These are phyloP conservation scores for Synanthedon tipuliformis DNA, from an alignment of 2,888 invertebrate genomes.

Conservation along the genomic window DNA sequence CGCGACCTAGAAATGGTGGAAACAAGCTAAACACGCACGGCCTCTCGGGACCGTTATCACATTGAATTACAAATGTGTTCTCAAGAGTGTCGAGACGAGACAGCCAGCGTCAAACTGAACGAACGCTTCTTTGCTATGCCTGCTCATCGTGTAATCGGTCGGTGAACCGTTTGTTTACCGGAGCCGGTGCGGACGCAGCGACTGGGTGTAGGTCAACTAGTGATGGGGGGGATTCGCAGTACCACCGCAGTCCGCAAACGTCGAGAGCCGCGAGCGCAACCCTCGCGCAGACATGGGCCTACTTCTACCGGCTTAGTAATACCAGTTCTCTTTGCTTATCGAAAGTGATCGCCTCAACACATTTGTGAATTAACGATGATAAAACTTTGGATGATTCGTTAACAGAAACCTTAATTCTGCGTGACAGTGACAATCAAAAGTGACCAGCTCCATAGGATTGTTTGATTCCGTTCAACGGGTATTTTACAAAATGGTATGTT, in stretches of 20 bases:
- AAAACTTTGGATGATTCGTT: slow-evolving; percentile 31
- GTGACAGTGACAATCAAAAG: slow-evolving; percentile 50
- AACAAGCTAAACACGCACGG: slow-evolving; percentile 41
- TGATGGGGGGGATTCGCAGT: slow-evolving; percentile 37
- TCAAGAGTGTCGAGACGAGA: slow-evolving; percentile 26
- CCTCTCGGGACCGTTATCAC: slow-evolving; percentile 57
- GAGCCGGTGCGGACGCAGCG: slow-evolving; percentile 38
- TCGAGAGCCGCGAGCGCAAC: slow-evolving; percentile 45
- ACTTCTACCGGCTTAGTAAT: slow-evolving; percentile 23
- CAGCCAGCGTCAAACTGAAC: slow-evolving; percentile 16
- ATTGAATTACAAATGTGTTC: slow-evolving; percentile 58
- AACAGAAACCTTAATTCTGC: slow-evolving; percentile 14
- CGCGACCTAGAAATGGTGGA: slow-evolving; percentile 45
- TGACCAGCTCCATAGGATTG: slow-evolving; percentile 44
- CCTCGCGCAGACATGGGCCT: slow-evolving; percentile 41
- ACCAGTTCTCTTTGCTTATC: slow-evolving; percentile 26
- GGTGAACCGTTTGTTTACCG: slow-evolving; percentile 68
- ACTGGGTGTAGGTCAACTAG: slow-evolving; percentile 59
- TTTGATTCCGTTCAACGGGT: slow-evolving; percentile 13
- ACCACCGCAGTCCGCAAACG: slow-evolving; percentile 39
- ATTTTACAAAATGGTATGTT: slow-evolving; percentile 43
- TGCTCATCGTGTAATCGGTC: slow-evolving; percentile 53
- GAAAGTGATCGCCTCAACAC: slow-evolving; percentile 45
- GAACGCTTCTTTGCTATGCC: slow-evolving; percentile 29
- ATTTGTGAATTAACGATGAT: slow-evolving; percentile 48